Conservation (phyloP, 2,797 vertebrate species). For the Falco biarmicus region DNA sequence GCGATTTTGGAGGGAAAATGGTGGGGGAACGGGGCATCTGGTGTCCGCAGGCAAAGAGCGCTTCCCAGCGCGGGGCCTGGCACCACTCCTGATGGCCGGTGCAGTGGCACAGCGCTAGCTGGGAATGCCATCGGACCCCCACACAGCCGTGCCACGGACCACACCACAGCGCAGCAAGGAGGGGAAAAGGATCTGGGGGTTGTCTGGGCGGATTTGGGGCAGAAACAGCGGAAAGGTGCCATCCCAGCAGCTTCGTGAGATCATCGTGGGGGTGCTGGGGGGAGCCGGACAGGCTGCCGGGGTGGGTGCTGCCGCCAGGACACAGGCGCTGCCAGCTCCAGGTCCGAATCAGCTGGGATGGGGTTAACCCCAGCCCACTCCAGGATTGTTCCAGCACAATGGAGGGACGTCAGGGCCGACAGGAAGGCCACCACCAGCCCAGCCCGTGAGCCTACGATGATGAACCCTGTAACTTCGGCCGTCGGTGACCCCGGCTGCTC, state of each 20-base stretch:
- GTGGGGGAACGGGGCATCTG: background rate
- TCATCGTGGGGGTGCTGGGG: background rate
- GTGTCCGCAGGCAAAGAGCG: background rate
- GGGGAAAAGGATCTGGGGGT: background rate
- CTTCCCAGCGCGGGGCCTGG: background rate
- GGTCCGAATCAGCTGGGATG: background rate
- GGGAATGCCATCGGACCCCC: fast-evolving
- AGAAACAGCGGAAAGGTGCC: background rate
- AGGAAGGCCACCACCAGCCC: background rate
- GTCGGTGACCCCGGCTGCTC: background rate
- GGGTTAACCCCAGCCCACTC: background rate
- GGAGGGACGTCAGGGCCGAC: background rate
- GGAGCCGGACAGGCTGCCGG: background rate
- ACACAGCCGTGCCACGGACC: too few species aligned
- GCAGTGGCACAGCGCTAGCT: too few species aligned
- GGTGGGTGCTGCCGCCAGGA: background rate
- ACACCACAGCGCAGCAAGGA: background rate
- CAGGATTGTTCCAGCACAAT: background rate
- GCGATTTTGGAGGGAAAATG: background rate
- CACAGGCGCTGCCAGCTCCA: background rate
- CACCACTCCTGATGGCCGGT: too few species aligned
- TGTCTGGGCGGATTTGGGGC: background rate
- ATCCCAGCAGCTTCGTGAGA: background rate
- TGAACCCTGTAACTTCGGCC: background rate
- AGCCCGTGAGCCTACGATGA: background rate